These are phyloP conservation scores for Tinea semifulvella DNA, from an alignment of 2,888 invertebrate species.

Conservation along the genomic window DNA sequence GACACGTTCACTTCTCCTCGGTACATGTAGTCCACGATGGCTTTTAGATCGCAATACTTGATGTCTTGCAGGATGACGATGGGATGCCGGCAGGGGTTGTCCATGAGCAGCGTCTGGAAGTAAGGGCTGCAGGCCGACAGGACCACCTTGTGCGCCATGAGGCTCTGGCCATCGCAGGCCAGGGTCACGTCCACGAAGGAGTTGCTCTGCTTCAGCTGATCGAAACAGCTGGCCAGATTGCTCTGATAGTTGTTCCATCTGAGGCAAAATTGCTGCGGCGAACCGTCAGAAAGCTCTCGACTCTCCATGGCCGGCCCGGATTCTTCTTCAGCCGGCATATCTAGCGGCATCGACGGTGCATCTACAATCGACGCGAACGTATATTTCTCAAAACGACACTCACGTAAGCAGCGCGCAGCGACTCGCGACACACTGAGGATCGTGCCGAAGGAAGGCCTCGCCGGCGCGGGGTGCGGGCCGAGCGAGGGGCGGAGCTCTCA, in stretches of 20 bases:
- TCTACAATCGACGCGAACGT: slow-evolving; percentile 21
- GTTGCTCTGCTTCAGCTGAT: slow-evolving; percentile 88
- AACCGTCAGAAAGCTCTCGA: slow-evolving; percentile 48
- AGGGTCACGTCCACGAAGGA: slow-evolving; percentile 92
- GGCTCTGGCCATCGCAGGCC: slow-evolving; percentile 89
- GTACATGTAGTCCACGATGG: slow-evolving; percentile 95
- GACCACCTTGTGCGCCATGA: slow-evolving; percentile 94
- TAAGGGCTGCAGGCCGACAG: slow-evolving; percentile 93
- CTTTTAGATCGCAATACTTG: slow-evolving; percentile 87
- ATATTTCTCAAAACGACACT: neutral
- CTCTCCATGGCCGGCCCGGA: slow-evolving; percentile 50
- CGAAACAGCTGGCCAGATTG: slow-evolving; percentile 88
- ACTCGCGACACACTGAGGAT: slow-evolving; percentile 46
- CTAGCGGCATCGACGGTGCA: slow-evolving; percentile 43
- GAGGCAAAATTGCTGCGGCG: slow-evolving; percentile 90
- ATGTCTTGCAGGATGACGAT: slow-evolving; percentile 94
- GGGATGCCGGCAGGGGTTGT: slow-evolving; percentile 93
- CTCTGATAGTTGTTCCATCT: slow-evolving; percentile 95
- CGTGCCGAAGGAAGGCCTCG: slow-evolving; percentile 25
- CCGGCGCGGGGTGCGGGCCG: slow-evolving; percentile 30
- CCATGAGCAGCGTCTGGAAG: slow-evolving; percentile 89
- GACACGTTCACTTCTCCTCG: slow-evolving; percentile 95
- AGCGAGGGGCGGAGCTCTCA: slow-evolving; percentile 31
- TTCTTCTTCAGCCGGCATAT: slow-evolving; percentile 62
- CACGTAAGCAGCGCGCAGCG: slow-evolving; percentile 34